phyloP scores from a whole-genome alignment of 2,113 vertebrate genomes.

The Neofelis nebulosa region DNA sequence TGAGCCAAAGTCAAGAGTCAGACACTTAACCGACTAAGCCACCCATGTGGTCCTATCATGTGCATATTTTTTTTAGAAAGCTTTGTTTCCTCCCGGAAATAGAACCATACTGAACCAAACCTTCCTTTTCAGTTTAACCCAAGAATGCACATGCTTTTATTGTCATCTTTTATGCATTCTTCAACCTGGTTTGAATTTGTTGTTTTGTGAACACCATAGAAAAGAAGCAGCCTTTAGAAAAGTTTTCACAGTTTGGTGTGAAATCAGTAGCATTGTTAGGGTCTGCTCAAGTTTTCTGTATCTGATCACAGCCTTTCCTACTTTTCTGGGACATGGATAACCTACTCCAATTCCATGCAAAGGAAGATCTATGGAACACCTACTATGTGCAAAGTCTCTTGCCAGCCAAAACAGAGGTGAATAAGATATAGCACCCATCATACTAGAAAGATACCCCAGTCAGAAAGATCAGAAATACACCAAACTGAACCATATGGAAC shows the following conservation, averaged over 20 bases:
- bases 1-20: too few species aligned
- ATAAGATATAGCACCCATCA: neutral
- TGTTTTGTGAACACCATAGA: neutral
- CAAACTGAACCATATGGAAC: neutral
- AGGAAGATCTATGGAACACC: neutral
- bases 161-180: neutral
- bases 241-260: neutral
- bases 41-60: neutral
- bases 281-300: neutral
- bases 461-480: neutral
- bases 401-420: neutral
- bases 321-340: neutral
- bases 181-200: neutral
- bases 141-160: neutral
- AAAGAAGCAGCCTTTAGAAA: neutral
- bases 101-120: neutral
- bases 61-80: neutral
- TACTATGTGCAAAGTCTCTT: neutral
- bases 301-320: neutral
- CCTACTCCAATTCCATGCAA: neutral
- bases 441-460: neutral
- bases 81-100: neutral
- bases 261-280: neutral
- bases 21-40: too few species aligned
- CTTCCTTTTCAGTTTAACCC: neutral